These are phyloP conservation scores for Homarus americanus DNA, from an alignment of 1,140 invertebrate genomes.

Conservation along the genomic window DNA sequence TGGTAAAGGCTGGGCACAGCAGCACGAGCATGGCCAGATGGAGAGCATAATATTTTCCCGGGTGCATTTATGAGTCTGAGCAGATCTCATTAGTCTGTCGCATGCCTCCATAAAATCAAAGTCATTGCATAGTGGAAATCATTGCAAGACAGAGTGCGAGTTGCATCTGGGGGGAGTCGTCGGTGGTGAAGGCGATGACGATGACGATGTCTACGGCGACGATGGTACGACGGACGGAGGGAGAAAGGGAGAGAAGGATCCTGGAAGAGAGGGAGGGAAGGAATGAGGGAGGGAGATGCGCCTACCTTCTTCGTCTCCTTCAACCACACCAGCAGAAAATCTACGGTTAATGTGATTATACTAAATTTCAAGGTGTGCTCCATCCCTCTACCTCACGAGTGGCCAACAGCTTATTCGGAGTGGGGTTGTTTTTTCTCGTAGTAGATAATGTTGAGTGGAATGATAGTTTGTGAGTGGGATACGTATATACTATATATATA, in stretches of 20 bases:
- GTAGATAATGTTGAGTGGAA: no score
- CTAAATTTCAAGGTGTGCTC: background rate
- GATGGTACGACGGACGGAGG: background rate
- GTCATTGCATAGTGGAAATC: slow-evolving; percentile 71
- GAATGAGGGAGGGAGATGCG: background rate
- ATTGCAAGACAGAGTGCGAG: slow-evolving; percentile 50
- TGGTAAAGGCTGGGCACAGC: background rate
- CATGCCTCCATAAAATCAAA: slow-evolving; percentile 65
- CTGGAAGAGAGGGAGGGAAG: background rate
- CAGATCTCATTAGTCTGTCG: slow-evolving; percentile 70
- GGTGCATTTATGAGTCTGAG: slow-evolving; percentile 68
- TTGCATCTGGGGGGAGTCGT: background rate
- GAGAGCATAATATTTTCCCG: slow-evolving; percentile 44
- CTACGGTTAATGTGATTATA: background rate
- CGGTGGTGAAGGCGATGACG: background rate
- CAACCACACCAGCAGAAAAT: background rate
- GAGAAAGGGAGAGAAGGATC: background rate
- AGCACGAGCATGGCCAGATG: slow-evolving; percentile 3
- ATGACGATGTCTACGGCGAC: background rate
- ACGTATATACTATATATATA: background rate
- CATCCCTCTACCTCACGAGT: no score
- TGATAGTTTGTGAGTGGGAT: no score
- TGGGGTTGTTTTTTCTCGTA: no score
- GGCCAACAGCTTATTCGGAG: no score
- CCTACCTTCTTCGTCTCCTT: background rate